Evolutionary conservation across 1,140 invertebrate genomes (phyloP).

Genomic region (Protaetia brevitarsis): DNA sequence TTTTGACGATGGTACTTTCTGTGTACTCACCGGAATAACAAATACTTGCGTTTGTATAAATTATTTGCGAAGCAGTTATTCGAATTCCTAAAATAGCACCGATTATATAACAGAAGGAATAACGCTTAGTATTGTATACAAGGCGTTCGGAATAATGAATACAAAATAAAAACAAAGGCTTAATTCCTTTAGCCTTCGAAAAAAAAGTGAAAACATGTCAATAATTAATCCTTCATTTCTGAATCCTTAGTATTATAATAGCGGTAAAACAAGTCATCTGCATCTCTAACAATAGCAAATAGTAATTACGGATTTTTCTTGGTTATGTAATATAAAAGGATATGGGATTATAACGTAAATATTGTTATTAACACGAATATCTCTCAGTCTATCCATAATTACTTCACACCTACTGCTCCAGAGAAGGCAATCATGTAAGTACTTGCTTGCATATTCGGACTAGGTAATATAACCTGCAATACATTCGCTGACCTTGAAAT

Average conservation of each 20-base stretch:
- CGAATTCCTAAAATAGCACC: background rate
- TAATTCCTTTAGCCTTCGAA: background rate
- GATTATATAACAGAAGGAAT: background rate
- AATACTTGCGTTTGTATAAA: background rate
- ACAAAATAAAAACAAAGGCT: background rate
- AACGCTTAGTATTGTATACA: background rate
- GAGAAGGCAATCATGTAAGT: background rate
- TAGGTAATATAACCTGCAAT: background rate
- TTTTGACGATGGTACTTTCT: background rate
- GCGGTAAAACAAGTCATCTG: no score
- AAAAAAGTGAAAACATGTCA: background rate
- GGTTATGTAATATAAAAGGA: no score
- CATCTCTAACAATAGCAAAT: no score
- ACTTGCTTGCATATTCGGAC: background rate
- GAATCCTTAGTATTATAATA: no score
- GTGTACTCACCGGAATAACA: background rate
- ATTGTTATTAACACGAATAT: no score
- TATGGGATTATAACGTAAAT: no score
- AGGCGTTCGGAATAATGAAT: background rate
- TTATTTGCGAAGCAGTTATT: background rate
- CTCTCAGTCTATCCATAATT: no score
- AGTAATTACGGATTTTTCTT: no score
- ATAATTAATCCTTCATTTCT: no score
- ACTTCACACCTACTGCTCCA: no score
- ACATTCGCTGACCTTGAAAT: constrained; percentile 12